Base-by-base conservation (phyloP, 1,140 invertebrate genomes). In the Lepidostoma basale region DNA sequence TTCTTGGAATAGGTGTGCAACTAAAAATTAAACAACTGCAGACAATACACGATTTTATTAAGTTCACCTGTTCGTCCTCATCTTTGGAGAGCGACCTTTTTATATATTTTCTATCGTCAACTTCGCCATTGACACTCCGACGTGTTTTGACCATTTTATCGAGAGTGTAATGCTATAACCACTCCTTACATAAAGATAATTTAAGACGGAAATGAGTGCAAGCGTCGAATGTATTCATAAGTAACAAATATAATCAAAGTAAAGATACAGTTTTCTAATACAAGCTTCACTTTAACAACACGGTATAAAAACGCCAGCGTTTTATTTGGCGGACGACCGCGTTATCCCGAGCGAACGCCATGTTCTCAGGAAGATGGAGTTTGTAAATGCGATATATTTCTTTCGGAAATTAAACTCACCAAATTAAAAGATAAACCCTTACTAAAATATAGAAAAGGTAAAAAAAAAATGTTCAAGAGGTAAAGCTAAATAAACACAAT, bases 81-180 rank as follows among this genome's bases (percentile, higher is more conserved):
- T 81, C 77, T 76, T 79, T 82, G 75, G 77, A 78, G 74, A 76
- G 77, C 74, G 81, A 78, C 77, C 80, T 81, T 72, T 79, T 73
- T 63, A 77, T 76, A 72, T 79, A 79, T 77, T 81, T 81, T 74
- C 76, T 79, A 75, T 82, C 80, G 65, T 81, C 81, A 75, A 80
- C 77, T 75, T 83, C 81, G 70, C 80, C 81, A 71, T 82, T 83
- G 75, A 81, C 81, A 76, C 81, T 83, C 75, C 81, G 79, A 74
- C 81, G 78, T 75, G 81, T 83, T 81, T 83, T 83, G 76, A 83
- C 81, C 81, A 83, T 66, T n/a, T 12, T 58, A 45, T 44, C 25
- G 59, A 23, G 18, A 14, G 9, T 4, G 18, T 30, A 30, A 54
- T 39, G 30, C 28, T 33, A 23, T 25, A 54, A 40, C 47, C 62